These are phyloP conservation scores for Portevinia maculata DNA, from an alignment of 2,888 invertebrate genomes.

Conservation along the genomic window DNA sequence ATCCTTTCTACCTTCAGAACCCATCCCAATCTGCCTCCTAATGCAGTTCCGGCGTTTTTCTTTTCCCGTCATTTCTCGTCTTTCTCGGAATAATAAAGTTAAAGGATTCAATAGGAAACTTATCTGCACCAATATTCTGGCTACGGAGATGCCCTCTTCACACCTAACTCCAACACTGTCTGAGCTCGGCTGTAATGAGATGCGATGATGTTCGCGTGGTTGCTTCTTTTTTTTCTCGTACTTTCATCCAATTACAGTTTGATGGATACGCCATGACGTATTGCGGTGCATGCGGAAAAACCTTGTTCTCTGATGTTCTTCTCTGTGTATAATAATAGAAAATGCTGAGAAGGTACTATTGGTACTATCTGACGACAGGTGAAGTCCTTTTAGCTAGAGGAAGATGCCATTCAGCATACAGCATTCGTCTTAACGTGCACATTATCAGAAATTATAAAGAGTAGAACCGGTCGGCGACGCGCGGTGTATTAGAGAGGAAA, in stretches of 20 bases:
- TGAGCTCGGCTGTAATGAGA: slow-evolving; percentile 56
- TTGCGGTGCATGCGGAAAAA: slow-evolving; percentile 47
- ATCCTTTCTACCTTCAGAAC: slow-evolving; percentile 1
- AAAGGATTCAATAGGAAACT: slow-evolving; percentile 69
- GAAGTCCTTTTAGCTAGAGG: slow-evolving; percentile 48
- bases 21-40: slow-evolving; percentile 45
- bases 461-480: neutral
- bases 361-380: slow-evolving; percentile 64
- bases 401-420: slow-evolving; percentile 51
- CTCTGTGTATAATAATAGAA: slow-evolving; percentile 66
- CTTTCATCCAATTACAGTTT: slow-evolving; percentile 72
- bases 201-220: slow-evolving; percentile 62
- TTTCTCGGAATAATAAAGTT: slow-evolving; percentile 69
- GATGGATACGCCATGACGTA: slow-evolving; percentile 70
- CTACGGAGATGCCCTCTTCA: slow-evolving; percentile 12
- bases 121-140: slow-evolving; percentile 62
- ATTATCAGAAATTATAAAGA: slow-evolving; percentile 70
- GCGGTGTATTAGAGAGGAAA: neutral
- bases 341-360: slow-evolving; percentile 56
- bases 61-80: slow-evolving; percentile 20
- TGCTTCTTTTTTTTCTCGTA: slow-evolving; percentile 46
- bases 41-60: slow-evolving; percentile 69
- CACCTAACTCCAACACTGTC: slow-evolving; percentile 5
- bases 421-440: slow-evolving; percentile 69
- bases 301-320: neutral